Base-by-base conservation (phyloP, 53 echinoderm and acorn worm species). In the Zoroaster sp. region DNA sequence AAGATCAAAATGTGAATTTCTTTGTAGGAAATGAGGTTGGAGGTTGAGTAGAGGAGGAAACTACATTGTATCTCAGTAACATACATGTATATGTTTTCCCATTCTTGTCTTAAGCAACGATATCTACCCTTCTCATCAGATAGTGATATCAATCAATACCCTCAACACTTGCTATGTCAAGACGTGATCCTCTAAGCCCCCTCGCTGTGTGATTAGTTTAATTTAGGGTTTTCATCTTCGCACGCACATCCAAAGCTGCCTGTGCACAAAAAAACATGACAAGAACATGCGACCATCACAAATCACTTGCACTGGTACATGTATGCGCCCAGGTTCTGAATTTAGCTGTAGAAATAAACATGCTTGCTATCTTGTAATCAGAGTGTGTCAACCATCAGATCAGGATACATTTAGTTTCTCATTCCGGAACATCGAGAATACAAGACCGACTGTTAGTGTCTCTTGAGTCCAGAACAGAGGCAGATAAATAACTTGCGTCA, bases 81-180 rank as follows among this genome's bases (percentile, higher is more conserved):
- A n/a, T n/a, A n/a, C n/a, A n/a, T n/a, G n/a, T n/a, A n/a, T n/a
- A n/a, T n/a, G n/a, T n/a, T n/a, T n/a, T n/a, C n/a, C n/a, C n/a
- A n/a, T n/a, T n/a, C n/a, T n/a, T 47, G 15, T 47, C 11, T 47
- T 47, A 47, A 47, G 15, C 47, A 47, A 47, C 11, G 47, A 47
- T 59, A 11, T 59, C 63, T 10, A 25, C 63, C 63, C 8, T 59
- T 10, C 9, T 40, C 40, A 18, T 25, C 35, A 17, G 70, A 85
- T 85, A 46, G 49, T 28, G 47, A 35, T 36, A 85, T 85, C 85
- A 85, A 71, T 85, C 85, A 85, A 49, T 85, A 71, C 25, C 3
- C n/a, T 7, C 21, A 70, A 70, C 85, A 71, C 85, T 70, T 67
- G 81, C 66, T 41, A 17, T 75, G 7, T 49, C 71, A 63, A 35